phyloP scores from a whole-genome alignment of 2,113 vertebrate species.

The Opisthocomus hoazin region DNA sequence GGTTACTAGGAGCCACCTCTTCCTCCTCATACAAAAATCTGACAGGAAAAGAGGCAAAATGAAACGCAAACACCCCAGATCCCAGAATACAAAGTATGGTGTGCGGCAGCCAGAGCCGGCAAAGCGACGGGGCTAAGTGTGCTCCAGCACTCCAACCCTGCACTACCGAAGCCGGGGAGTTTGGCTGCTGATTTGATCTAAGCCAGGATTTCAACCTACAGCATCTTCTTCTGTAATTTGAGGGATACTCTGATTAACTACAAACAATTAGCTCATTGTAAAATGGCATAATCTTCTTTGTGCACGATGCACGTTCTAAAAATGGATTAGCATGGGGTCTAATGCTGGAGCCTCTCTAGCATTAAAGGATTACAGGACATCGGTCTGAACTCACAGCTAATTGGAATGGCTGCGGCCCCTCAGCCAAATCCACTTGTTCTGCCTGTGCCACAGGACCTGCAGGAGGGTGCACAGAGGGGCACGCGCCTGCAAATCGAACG shows the following conservation, averaged over 20 bases:
- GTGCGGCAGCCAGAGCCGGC: neutral
- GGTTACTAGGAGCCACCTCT: neutral
- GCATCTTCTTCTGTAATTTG: neutral
- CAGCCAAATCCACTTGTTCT: neutral
- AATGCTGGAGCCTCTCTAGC: neutral
- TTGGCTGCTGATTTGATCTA: neutral
- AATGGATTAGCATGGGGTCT: neutral
- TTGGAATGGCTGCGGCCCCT: neutral
- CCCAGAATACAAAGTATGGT: neutral
- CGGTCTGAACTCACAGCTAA: neutral
- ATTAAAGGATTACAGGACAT: slow-evolving; percentile 43
- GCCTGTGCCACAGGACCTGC: neutral
- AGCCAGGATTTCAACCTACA: neutral
- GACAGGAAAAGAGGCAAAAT: neutral
- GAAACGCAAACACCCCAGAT: neutral
- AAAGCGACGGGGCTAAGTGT: rapidly evolving
- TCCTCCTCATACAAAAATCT: neutral
- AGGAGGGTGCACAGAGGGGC: neutral
- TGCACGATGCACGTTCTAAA: neutral
- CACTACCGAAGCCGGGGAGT: neutral
- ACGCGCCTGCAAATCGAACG: neutral
- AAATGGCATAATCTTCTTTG: slow-evolving; percentile 13
- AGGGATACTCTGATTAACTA: slow-evolving; percentile 26
- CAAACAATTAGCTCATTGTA: slow-evolving; percentile 43
- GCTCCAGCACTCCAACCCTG: neutral